These are phyloP conservation scores for Plebejus argus DNA, from an alignment of 2,888 invertebrate species.

Conservation along the genomic window DNA sequence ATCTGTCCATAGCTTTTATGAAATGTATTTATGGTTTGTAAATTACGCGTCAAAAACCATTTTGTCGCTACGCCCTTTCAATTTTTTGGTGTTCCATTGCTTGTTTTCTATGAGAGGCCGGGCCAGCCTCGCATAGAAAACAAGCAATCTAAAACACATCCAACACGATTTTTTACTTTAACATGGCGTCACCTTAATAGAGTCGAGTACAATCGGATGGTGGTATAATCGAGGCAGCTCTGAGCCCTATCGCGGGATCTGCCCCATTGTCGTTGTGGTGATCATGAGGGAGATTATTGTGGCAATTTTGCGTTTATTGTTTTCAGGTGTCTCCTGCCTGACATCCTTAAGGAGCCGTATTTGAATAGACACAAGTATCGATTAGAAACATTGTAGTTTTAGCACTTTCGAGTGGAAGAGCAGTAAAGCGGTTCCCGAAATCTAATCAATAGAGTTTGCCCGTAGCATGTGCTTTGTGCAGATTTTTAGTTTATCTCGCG, in stretches of 20 bases:
- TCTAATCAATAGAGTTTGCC: not conserved
- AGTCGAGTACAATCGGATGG: constrained; percentile 79
- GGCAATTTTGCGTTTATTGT: constrained; percentile 77
- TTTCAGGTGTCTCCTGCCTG: constrained; percentile 71
- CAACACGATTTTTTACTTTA: too few species aligned
- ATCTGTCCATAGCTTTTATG: too few species aligned
- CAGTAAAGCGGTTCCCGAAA: not conserved
- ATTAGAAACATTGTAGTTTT: constrained; percentile 33
- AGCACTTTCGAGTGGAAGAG: constrained; percentile 35
- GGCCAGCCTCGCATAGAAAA: too few species aligned
- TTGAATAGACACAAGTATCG: constrained; percentile 14
- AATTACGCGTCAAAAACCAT: too few species aligned
- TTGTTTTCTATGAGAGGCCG: too few species aligned
- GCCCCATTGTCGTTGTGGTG: constrained; percentile 72
- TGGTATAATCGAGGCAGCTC: constrained; percentile 79
- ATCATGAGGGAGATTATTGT: constrained; percentile 79
- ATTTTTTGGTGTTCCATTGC: too few species aligned
- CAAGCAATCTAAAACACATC: too few species aligned
- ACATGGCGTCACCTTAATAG: too few species aligned
- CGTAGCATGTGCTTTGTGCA: not conserved
- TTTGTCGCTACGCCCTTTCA: too few species aligned
- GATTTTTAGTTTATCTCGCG: not conserved
- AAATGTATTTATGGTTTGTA: too few species aligned
- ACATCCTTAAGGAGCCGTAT: constrained; percentile 53
- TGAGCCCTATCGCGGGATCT: constrained; percentile 78